A percentile compares a stretch with the other conserved stretches of the same genome.
Evolutionary conservation across 2,888 invertebrate species (phyloP).

Genomic region (Drosophila conformis): DNA sequence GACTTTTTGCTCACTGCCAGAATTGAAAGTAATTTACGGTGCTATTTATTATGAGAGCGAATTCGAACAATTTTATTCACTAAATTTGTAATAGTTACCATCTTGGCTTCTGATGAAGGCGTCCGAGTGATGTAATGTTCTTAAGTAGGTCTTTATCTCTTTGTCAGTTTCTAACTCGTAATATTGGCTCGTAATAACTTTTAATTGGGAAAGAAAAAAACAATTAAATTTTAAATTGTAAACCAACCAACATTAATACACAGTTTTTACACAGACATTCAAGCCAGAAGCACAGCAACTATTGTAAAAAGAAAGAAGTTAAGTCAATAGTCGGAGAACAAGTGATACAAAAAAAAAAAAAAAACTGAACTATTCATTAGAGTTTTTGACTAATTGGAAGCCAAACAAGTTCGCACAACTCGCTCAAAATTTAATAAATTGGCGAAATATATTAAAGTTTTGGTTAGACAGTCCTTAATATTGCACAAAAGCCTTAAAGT

Average conservation of each 20-base stretch:
- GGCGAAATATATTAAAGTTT: constrained; percentile 37
- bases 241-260: not conserved
- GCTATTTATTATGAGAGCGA: not conserved
- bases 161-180: not conserved
- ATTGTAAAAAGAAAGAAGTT: not conserved
- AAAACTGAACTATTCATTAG: constrained; percentile 17
- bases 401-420: constrained; percentile 13
- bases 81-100: not conserved
- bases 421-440: constrained; percentile 27
- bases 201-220: not conserved
- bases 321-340: constrained; percentile 25
- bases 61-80: not conserved
- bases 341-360: constrained; percentile 14
- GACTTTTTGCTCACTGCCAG: constrained; percentile 6
- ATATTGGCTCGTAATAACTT: not conserved
- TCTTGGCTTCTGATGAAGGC: not conserved
- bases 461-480: constrained; percentile 10
- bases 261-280: not conserved
- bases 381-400: constrained; percentile 48
- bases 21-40: not conserved
- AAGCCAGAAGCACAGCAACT: not conserved
- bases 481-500: constrained; percentile 35
- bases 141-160: not conserved
- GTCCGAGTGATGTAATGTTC: not conserved
- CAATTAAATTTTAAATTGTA: not conserved